Evolutionary conservation across 2,797 vertebrate species (phyloP), one percentile per base, ranked within the genome.

Genomic region (Kryptolebias ocellatus): DNA sequence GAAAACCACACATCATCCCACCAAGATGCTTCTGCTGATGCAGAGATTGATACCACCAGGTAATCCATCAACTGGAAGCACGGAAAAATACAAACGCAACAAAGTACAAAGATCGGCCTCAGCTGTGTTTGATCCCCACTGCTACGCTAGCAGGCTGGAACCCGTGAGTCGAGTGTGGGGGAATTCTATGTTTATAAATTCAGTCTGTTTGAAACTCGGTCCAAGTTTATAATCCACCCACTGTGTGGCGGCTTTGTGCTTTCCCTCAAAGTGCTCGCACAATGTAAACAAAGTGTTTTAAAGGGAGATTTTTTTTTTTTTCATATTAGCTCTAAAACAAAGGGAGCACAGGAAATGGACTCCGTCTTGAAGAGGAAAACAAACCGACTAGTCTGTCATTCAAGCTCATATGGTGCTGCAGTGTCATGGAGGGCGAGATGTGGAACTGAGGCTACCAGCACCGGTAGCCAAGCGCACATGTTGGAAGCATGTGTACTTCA

Each of bases 181-280:
- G 89, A 87, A 88, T 90, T 91, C 87, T 88, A 54, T 90, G 89
- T 93, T 91, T 93, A 91, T 92, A 90, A 88, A 73, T 86, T 85
- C 83, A 82, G 81, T 90, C 85, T 85, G 89, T 93, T 93, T 93
- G 92, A 93, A 93, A 93, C 87, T 81, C 79, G 14, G 81, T 92
- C 91, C 92, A 92, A 92, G 90, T 93, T 91, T 92, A 87, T 90
- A 90, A 93, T 93, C 88, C 89, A 83, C 91, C 91, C 91, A 90
- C 91, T 89, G 90, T 90, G 87, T 89, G 90, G 90, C 69, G 78
- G 91, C 87, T 87, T 90, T 91, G 90, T 91, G 88, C 87, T 90
- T 91, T 90, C 84, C 86, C 86, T 90, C 88, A 90, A 88, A 92
- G 85, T 84, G 79, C 90, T 91, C 87, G 76, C 84, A 87, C 87